Evolutionary conservation across 2,797 vertebrate species (phyloP), one percentile per base, ranked within the genome.

Genomic region (Lepus townsendii): DNA sequence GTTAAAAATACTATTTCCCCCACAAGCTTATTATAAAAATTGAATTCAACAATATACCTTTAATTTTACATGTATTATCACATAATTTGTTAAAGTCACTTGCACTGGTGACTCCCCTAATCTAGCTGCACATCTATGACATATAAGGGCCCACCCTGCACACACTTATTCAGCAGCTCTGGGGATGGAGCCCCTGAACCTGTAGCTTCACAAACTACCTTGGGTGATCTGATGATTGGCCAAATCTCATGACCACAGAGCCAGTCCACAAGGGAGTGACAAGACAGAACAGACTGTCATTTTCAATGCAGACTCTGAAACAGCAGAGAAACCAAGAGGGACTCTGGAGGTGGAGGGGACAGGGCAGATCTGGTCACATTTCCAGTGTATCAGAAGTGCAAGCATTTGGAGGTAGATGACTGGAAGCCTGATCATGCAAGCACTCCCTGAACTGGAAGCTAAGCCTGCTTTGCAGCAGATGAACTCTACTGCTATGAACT

Each of bases 1-100:
- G 24, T 95, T 95, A 94, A 92, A 95, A 92, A 95, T 83, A 95
- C 91, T 42, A 89, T 83, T 89, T 93, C 94, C 20, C 54, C 83
- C 87, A 89, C 38, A 94, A 83, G 13, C 42, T 94, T 65, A 88
- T 90, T 89, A 83, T 65, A 86, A 92, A 96, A 94, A 71, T 82
- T 54, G 87, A 94, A 90, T 75, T 89, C 66, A 82, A 20, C 75
- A 78, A 66, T 79, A 80, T 30, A 75, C 38, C 30, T 93, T 57
- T 32, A 35, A 88, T 66, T 75, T 38, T 75, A 19, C 84, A n/a
- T 42, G 16, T 50, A 57, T 11, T 52, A 66, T 10, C 30, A 94
- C 2, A 35, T 71, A 75, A 79, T 69, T 42, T 94, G 47, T 71
- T 84, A 89, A 66, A 84, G 63, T 47, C 57, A 69, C 32, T 13